Evolutionary conservation across 2,888 invertebrate genomes (phyloP), one percentile per base, ranked within the genome.

Genomic region (Agrotis segetum): DNA sequence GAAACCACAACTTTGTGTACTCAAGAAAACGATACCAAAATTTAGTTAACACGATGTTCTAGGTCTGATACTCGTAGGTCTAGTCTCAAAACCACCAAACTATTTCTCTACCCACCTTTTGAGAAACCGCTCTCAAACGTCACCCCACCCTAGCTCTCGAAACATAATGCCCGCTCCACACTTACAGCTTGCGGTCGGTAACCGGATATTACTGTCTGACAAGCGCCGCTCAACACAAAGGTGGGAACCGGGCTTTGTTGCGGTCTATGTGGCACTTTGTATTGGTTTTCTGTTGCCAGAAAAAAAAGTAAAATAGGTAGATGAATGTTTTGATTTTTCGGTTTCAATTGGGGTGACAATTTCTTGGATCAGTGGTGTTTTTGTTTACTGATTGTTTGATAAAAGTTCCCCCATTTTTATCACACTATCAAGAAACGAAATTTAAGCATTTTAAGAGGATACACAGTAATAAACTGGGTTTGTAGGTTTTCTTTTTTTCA

Each of bases 191-290:
- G 69, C 13, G 49, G 67, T n/a, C 64, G 49, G 94, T 89, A 93
- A 94, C 91, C 92, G 93, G 94, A 95, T 95, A 95, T 93, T 93
- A 89, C 91, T 89, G 93, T 91, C 90, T 87, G 86, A 82, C 80
- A 87, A 88, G 88, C 90, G 90, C 85, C 91, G 93, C 89, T 92
- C 89, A 77, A 79, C 86, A 93, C 94, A 94, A 93, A 94, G 94
- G 92, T 92, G 91, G 86, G 88, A 86, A 84, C 87, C 88, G 46
- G 59, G 73, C 92, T 93, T 93, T 92, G 92, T 92, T 87, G 92
- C 83, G 92, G 91, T 88, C 90, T 89, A 87, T 77, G 89, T 72
- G 88, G 88, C 86, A 90, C 85, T 85, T 81, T 82, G 78, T 90
- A 87, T 87, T 88, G 85, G 87, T 89, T 84, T 82, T 84, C 77